Conservation (phyloP, 92 coral and sea anemone genomes). For the Epizoanthus stellaris region DNA sequence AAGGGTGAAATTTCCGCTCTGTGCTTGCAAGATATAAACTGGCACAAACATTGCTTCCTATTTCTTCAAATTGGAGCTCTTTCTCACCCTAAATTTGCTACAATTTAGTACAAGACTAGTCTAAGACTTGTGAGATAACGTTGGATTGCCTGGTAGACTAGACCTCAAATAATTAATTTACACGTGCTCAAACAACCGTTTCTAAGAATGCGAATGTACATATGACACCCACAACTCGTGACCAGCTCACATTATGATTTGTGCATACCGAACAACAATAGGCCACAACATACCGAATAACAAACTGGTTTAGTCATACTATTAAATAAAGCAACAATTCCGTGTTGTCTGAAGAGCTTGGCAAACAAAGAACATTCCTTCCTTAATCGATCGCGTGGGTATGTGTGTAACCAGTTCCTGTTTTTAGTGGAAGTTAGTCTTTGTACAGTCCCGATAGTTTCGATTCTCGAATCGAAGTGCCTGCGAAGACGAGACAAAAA, state of each 20-base stretch:
- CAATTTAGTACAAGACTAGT: background rate
- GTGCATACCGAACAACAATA: background rate
- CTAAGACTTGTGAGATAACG: too few species aligned
- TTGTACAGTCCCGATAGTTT: too few species aligned
- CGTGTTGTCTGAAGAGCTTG: slow-evolving; percentile 1
- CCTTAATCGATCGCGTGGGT: background rate
- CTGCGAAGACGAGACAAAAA: background rate
- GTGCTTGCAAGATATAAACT: background rate
- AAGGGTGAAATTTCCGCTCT: slow-evolving; percentile 5
- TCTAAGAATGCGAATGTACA: too few species aligned
- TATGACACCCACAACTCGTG: too few species aligned
- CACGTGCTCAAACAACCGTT: too few species aligned
- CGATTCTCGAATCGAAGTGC: background rate
- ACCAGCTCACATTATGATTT: background rate
- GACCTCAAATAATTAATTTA: too few species aligned
- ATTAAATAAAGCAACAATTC: background rate
- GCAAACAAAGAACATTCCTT: background rate
- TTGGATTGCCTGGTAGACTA: too few species aligned
- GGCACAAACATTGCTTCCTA: background rate
- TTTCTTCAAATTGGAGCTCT: background rate
- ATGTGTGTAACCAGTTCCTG: too few species aligned
- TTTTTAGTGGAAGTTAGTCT: too few species aligned
- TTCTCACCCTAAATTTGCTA: background rate
- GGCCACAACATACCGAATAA: background rate
- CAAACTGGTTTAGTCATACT: background rate